phyloP scores from a whole-genome alignment of 2,888 invertebrate species.

The Sabatieria punctata region DNA sequence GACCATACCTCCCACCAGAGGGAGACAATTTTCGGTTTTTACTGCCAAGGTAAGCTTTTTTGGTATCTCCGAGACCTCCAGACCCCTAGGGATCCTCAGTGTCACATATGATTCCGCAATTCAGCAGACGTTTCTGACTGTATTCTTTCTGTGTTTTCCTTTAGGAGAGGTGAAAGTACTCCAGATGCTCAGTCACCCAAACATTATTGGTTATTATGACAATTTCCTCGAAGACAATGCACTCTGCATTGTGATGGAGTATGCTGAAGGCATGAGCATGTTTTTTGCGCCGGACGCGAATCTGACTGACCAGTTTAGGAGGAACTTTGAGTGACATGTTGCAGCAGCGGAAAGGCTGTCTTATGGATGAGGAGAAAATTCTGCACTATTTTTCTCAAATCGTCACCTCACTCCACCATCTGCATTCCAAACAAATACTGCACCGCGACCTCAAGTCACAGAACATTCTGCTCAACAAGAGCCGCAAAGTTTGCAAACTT shows the following conservation, averaged over 20 bases:
- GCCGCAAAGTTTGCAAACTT: slow-evolving; percentile 53
- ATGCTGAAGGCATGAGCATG: slow-evolving; percentile 50
- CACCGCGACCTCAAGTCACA: slow-evolving; percentile 68
- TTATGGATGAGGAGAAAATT: slow-evolving; percentile 49
- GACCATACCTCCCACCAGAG: too few species aligned
- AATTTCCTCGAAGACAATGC: slow-evolving; percentile 46
- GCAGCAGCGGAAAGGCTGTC: slow-evolving; percentile 40
- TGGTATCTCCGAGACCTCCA: too few species aligned
- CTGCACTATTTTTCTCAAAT: slow-evolving; percentile 54
- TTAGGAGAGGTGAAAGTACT: slow-evolving; percentile 43
- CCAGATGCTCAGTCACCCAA: slow-evolving; percentile 52
- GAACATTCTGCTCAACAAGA: slow-evolving; percentile 58
- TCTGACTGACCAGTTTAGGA: slow-evolving; percentile 29
- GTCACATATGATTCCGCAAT: too few species aligned
- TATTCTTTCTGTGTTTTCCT: too few species aligned
- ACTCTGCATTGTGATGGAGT: slow-evolving; percentile 64
- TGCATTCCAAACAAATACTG: slow-evolving; percentile 57
- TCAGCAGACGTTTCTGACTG: too few species aligned
- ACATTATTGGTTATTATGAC: slow-evolving; percentile 54
- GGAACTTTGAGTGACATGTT: slow-evolving; percentile 58
- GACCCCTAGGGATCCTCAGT: too few species aligned
- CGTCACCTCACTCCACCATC: slow-evolving; percentile 56
- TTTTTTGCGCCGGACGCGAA: too few species aligned
- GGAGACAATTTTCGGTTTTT: too few species aligned
- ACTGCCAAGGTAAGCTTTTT: too few species aligned